Evolutionary conservation across 2,888 invertebrate species (phyloP).

Genomic region (Ichneumoninae sp.): DNA sequence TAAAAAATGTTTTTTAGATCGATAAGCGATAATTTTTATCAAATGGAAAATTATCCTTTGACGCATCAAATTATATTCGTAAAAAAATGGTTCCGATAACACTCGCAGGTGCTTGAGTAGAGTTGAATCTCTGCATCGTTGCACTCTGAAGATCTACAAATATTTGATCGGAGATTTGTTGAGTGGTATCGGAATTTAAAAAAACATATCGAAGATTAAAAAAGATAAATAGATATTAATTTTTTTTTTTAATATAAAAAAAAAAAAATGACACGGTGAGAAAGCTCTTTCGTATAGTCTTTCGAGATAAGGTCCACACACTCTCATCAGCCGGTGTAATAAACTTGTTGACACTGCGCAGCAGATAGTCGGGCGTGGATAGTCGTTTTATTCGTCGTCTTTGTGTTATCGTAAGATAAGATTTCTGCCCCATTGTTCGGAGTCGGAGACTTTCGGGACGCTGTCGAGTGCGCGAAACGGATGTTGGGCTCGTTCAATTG

Average conservation of each 20-base stretch:
- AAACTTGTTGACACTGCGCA: slow-evolving; percentile 76
- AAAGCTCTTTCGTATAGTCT: slow-evolving; percentile 26
- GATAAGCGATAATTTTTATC: background rate
- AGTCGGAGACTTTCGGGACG: slow-evolving; percentile 5
- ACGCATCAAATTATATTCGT: background rate
- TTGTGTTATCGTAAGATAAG: slow-evolving; percentile 66
- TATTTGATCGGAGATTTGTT: background rate
- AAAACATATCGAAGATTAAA: background rate
- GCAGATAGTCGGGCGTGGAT: slow-evolving; percentile 2
- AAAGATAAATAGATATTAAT: too few relatives aligned
- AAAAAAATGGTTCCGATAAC: slow-evolving; percentile 5
- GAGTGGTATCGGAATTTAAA: background rate
- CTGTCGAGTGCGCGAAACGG: slow-evolving; percentile 15
- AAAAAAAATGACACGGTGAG: background rate
- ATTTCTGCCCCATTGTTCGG: slow-evolving; percentile 57
- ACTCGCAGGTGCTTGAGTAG: background rate
- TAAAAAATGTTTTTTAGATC: background rate
- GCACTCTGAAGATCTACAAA: slow-evolving; percentile 36
- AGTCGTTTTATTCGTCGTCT: slow-evolving; percentile 52
- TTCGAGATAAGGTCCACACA: slow-evolving; percentile 52
- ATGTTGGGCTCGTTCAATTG: background rate
- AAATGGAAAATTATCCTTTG: background rate
- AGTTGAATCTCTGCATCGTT: slow-evolving; percentile 40
- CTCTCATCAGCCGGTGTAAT: slow-evolving; percentile 28
- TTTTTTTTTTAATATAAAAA: too few relatives aligned